These are phyloP conservation scores for Trissolcus basalis DNA, from an alignment of 1,140 invertebrate species.

Conservation along the genomic window DNA sequence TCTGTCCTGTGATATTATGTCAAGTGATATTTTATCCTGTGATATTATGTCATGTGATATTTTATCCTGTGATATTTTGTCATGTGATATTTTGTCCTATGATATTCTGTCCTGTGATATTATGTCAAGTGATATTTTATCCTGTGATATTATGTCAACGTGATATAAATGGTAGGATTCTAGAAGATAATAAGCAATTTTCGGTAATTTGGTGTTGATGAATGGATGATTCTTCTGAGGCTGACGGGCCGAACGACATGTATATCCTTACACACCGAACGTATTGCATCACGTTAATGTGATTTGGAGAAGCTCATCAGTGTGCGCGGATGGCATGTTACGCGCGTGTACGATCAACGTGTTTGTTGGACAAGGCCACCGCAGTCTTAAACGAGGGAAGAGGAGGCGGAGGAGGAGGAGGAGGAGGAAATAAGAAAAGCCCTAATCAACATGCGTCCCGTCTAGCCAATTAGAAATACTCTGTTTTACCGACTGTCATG, in stretches of 20 bases:
- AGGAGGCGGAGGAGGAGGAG: too few species aligned
- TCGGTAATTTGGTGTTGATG: too few species aligned
- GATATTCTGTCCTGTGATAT: constrained; percentile 31
- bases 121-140: too few species aligned
- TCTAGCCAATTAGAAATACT: constrained; percentile 76
- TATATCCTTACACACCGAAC: constrained; percentile 44
- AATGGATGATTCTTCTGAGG: background rate
- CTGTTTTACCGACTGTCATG: constrained; percentile 76
- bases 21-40: too few species aligned
- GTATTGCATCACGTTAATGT: constrained; percentile 45
- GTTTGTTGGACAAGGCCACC: constrained; percentile 53
- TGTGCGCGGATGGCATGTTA: constrained; percentile 46
- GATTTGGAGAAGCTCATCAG: constrained; percentile 40
- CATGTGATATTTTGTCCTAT: too few species aligned
- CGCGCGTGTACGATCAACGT: constrained; percentile 44
- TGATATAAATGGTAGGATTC: too few species aligned
- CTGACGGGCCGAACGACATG: constrained; percentile 40
- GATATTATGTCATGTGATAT: too few species aligned
- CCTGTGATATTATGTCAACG: too few species aligned
- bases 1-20: too few species aligned
- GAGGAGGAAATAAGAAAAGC: constrained; percentile 69
- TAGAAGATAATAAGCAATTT: too few species aligned
- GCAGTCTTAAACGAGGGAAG: constrained; percentile 38
- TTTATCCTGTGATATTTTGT: too few species aligned
- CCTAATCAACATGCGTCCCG: constrained; percentile 75